Evolutionary conservation across 2,797 vertebrate genomes (phyloP).

Genomic region (Sciurus vulgaris): DNA sequence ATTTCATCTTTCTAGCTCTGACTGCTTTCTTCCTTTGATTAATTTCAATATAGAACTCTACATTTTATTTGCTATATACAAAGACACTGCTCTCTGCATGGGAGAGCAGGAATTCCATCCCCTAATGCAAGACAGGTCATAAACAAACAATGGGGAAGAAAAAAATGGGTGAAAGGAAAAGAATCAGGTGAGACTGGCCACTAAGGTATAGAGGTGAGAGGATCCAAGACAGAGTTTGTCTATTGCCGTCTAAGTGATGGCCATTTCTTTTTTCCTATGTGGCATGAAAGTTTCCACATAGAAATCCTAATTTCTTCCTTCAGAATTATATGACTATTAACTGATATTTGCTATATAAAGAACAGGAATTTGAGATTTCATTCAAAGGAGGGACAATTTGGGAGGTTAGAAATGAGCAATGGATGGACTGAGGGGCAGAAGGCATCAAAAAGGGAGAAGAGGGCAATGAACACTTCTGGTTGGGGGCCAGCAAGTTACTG

Average conservation of each 20-base stretch:
- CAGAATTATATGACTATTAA: background rate
- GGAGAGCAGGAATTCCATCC: background rate
- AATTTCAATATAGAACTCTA: background rate
- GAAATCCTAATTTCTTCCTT: conserved; percentile 34
- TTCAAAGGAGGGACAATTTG: background rate
- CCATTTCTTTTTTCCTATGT: background rate
- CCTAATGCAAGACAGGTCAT: background rate
- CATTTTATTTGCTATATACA: background rate
- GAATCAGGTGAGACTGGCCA: background rate
- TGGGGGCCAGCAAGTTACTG: background rate
- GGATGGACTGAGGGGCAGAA: background rate
- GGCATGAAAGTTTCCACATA: background rate
- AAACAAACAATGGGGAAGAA: background rate
- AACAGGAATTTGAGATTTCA: background rate
- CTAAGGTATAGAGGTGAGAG: background rate
- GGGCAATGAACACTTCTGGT: background rate
- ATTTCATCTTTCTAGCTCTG: conserved; percentile 22
- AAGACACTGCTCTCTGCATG: background rate
- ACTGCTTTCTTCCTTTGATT: background rate
- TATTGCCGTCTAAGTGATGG: background rate
- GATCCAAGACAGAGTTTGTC: background rate
- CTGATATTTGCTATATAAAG: background rate
- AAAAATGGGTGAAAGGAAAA: background rate
- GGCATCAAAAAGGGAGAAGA: conserved; percentile 23
- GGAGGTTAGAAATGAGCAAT: background rate